Evolutionary conservation across 1,140 invertebrate species (phyloP).

Genomic region (Drosophila littoralis): DNA sequence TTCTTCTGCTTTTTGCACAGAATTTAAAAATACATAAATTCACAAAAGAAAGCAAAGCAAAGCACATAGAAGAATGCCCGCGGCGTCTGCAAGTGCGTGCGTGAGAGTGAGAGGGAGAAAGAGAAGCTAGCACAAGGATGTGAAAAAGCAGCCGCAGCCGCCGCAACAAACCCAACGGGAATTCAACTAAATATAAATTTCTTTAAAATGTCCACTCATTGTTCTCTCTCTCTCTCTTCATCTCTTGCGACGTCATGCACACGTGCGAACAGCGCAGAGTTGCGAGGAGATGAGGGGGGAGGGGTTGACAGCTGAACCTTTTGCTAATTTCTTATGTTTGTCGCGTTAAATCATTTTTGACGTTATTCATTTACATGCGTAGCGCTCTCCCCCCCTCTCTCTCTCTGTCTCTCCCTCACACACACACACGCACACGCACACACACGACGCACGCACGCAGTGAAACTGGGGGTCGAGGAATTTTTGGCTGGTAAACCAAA

Average conservation of each 20-base stretch:
- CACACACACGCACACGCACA: constrained; percentile 18
- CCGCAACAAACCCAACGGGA: background rate
- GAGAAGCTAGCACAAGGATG: constrained; percentile 31
- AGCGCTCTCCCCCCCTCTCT: constrained; percentile 44
- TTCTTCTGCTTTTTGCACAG: constrained; percentile 42
- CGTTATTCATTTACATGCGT: constrained; percentile 66
- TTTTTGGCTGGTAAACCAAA: constrained; percentile 65
- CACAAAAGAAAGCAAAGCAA: constrained; percentile 44
- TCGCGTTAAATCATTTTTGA: constrained; percentile 60
- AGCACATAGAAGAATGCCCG: constrained; percentile 36
- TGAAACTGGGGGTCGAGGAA: constrained; percentile 47
- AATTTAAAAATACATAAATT: constrained; percentile 72
- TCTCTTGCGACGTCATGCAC: constrained; percentile 43
- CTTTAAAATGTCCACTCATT: constrained; percentile 25
- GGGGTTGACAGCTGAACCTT: constrained; percentile 22
- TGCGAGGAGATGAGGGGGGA: background rate
- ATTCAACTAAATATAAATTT: constrained; percentile 37
- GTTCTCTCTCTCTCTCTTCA: constrained; percentile 6
- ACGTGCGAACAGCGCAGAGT: constrained; percentile 53
- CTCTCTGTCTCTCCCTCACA: constrained; percentile 7
- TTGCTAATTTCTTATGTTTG: constrained; percentile 67
- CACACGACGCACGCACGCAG: constrained; percentile 13
- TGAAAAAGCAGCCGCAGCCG: constrained; percentile 12
- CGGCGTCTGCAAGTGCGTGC: constrained; percentile 42
- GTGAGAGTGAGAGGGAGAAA: constrained; percentile 19